These are phyloP conservation scores for Trichogramma dendrolimi DNA, from an alignment of 2,888 invertebrate species.

Conservation along the genomic window DNA sequence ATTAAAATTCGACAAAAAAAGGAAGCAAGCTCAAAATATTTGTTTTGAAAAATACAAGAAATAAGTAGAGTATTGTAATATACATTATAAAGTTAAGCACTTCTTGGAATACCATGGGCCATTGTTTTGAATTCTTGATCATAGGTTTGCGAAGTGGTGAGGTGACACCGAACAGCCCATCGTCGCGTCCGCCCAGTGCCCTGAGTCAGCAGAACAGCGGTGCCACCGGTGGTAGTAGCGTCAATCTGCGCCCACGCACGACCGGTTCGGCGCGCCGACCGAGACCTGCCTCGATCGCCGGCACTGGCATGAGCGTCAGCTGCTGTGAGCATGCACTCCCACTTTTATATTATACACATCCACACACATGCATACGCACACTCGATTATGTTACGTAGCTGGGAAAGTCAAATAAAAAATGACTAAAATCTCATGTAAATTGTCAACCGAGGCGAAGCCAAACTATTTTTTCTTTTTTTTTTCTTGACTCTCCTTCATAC, in stretches of 20 bases:
- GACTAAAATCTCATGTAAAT: too few species aligned
- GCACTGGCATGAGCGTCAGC: constrained; percentile 70
- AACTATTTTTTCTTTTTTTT: too few species aligned
- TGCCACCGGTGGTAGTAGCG: constrained; percentile 55
- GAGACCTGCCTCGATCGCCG: constrained; percentile 77
- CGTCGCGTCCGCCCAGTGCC: constrained; percentile 81
- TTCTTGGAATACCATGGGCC: background rate
- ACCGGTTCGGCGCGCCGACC: constrained; percentile 62
- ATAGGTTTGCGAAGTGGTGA: constrained; percentile 71
- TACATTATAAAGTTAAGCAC: background rate
- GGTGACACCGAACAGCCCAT: constrained; percentile 68
- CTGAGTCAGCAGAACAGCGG: constrained; percentile 69
- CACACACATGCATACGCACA: background rate
- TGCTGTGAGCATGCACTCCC: constrained; percentile 52
- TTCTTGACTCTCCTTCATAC: too few species aligned
- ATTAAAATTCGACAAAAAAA: too few species aligned
- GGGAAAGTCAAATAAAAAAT: too few species aligned
- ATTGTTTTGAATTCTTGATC: constrained; percentile 19
- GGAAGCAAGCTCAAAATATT: too few species aligned
- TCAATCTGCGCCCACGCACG: constrained; percentile 60
- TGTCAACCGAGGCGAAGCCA: too few species aligned
- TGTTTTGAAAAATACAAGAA: too few species aligned
- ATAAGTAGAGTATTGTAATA: too few species aligned
- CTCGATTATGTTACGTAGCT: background rate
- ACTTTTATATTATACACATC: constrained; percentile 1